phyloP scores from a whole-genome alignment of 1,140 invertebrate species.

The Drosophila nigromelanica region DNA sequence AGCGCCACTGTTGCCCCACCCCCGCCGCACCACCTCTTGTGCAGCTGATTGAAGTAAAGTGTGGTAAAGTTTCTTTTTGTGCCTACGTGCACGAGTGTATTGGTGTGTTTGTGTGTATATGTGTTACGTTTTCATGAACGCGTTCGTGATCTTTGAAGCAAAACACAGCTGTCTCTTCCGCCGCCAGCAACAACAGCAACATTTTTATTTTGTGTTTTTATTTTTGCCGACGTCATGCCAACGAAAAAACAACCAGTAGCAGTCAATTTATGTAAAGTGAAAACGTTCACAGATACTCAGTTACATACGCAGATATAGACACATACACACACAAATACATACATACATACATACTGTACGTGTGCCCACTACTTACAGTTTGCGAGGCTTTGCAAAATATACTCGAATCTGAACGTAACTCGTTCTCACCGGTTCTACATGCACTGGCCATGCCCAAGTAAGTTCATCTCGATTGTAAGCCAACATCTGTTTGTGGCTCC shows the following conservation, averaged over 20 bases:
- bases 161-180: slow-evolving; percentile 75
- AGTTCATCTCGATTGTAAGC: slow-evolving; percentile 32
- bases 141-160: slow-evolving; percentile 82
- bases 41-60: slow-evolving; percentile 26
- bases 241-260: slow-evolving; percentile 57
- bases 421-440: slow-evolving; percentile 55
- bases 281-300: slow-evolving; percentile 40
- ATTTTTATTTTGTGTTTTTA: slow-evolving; percentile 7
- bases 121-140: slow-evolving; percentile 73
- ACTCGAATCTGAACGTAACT: slow-evolving; percentile 17
- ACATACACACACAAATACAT: slow-evolving; percentile 7
- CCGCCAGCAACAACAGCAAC: slow-evolving; percentile 47
- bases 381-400: slow-evolving; percentile 8
- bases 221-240: slow-evolving; percentile 65
- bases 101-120: slow-evolving; percentile 21
- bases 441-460: slow-evolving; percentile 66
- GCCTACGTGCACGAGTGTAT: slow-evolving; percentile 25
- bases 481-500: slow-evolving; percentile 52
- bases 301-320: slow-evolving; percentile 16
- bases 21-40: neutral
- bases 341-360: slow-evolving; percentile 15
- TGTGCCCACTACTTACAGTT: slow-evolving; percentile 24
- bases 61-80: slow-evolving; percentile 47
- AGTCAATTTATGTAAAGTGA: slow-evolving; percentile 68
- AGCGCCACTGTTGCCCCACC: neutral